A percentile compares a stretch with the other conserved stretches of the same genome.
Conservation (phyloP, 2,113 vertebrate genomes). For the Peromyscus leucopus region DNA sequence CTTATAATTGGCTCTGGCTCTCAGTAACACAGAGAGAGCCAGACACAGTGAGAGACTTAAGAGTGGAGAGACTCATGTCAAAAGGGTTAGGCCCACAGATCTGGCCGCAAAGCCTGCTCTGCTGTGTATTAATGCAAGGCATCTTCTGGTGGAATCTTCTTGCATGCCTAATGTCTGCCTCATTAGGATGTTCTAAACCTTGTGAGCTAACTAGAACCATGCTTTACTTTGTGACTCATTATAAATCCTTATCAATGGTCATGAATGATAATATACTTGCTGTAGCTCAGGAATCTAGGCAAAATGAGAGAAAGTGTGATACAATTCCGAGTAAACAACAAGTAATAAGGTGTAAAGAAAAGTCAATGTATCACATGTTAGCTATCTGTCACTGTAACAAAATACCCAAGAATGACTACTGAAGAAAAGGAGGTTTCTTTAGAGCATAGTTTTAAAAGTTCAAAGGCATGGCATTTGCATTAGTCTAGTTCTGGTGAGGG, state of each 20-base stretch:
- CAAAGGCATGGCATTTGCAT: neutral
- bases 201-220: neutral
- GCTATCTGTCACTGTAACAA: neutral
- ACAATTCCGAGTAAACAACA: neutral
- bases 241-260: neutral
- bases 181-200: neutral
- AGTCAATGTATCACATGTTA: neutral
- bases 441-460: neutral
- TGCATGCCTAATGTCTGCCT: fast-evolving
- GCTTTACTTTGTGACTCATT: neutral
- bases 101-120: neutral
- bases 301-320: neutral
- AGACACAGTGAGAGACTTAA: fast-evolving
- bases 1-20: neutral
- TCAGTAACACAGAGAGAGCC: fast-evolving
- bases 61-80: neutral
- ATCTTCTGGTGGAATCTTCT: neutral
- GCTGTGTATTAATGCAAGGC: fast-evolving
- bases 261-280: neutral
- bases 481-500: neutral
- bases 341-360: neutral
- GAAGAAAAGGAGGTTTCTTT: neutral
- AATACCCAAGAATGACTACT: neutral
- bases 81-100: no score
- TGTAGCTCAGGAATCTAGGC: neutral